A percentile compares a stretch with the other conserved stretches of the same genome.
Evolutionary conservation across 2,113 vertebrate genomes (phyloP).

Genomic region (Rhabdornis inornatus): DNA sequence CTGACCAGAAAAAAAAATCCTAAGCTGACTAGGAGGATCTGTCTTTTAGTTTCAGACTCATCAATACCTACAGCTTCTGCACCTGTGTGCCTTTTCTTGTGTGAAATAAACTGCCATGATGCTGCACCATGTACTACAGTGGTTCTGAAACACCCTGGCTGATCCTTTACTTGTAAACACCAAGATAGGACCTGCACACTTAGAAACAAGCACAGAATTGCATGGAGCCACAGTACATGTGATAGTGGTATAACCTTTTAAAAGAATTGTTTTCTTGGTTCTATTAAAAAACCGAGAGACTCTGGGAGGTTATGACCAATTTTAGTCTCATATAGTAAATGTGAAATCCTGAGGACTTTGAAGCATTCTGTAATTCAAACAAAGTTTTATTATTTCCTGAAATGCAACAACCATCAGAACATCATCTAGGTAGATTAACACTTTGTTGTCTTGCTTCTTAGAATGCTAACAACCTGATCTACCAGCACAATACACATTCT

Average conservation of each 20-base stretch:
- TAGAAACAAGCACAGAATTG: background rate
- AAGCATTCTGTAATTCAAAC: background rate
- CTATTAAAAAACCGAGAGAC: background rate
- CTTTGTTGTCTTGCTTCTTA: background rate
- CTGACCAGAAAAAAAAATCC: background rate
- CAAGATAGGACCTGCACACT: background rate
- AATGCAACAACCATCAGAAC: background rate
- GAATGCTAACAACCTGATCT: background rate
- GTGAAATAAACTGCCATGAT: background rate
- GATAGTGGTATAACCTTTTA: background rate
- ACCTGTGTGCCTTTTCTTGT: background rate
- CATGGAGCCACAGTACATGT: background rate
- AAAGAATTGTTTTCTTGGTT: background rate
- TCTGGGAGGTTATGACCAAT: background rate
- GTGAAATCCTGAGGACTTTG: background rate
- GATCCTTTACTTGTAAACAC: background rate
- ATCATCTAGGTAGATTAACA: background rate
- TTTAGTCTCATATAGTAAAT: background rate
- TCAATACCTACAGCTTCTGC: background rate
- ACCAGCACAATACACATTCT: background rate
- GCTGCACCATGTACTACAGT: background rate
- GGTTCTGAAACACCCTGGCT: background rate
- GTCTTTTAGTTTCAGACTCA: background rate
- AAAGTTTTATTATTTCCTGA: conserved; percentile 19
- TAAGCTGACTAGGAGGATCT: background rate